Conservation (phyloP, 2,113 vertebrate species). For the Mungos mungo region DNA sequence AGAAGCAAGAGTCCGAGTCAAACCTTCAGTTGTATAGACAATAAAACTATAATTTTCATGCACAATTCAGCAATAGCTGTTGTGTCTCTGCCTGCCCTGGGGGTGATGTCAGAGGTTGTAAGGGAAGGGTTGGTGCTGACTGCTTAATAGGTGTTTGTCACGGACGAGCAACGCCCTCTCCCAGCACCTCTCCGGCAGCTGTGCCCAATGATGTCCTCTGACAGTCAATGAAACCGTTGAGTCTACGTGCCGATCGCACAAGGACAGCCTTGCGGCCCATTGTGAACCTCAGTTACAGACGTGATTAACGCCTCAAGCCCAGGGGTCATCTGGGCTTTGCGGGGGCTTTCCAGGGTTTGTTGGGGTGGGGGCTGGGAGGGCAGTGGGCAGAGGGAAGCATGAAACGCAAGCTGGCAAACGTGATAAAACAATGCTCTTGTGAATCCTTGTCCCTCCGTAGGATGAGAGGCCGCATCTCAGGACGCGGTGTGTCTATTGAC, state of each 20-base stretch:
- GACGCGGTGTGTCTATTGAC: neutral
- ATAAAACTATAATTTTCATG: conserved; percentile 90
- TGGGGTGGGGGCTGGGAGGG: neutral
- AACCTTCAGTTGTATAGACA: conserved; percentile 88
- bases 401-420: neutral
- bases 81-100: conserved; percentile 83
- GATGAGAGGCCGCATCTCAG: neutral
- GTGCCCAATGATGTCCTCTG: conserved; percentile 70
- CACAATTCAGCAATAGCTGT: conserved; percentile 80
- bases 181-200: conserved; percentile 80
- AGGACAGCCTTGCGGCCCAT: conserved; percentile 42
- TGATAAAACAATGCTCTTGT: accelerated
- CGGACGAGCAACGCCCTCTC: conserved; percentile 79
- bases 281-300: conserved; percentile 48
- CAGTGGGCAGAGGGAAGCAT: neutral
- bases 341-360: conserved; percentile 12
- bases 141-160: conserved; percentile 86
- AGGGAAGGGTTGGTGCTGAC: conserved; percentile 82
- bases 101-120: conserved; percentile 84
- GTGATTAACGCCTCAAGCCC: conserved; percentile 51
- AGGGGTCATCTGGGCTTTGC: neutral
- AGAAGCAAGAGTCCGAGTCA: conserved; percentile 83
- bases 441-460: accelerated
- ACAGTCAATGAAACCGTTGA: conserved; percentile 74
- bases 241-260: conserved; percentile 65